Base-by-base conservation (phyloP, 2,113 vertebrate species). In the Nycticryphes semicollaris region DNA sequence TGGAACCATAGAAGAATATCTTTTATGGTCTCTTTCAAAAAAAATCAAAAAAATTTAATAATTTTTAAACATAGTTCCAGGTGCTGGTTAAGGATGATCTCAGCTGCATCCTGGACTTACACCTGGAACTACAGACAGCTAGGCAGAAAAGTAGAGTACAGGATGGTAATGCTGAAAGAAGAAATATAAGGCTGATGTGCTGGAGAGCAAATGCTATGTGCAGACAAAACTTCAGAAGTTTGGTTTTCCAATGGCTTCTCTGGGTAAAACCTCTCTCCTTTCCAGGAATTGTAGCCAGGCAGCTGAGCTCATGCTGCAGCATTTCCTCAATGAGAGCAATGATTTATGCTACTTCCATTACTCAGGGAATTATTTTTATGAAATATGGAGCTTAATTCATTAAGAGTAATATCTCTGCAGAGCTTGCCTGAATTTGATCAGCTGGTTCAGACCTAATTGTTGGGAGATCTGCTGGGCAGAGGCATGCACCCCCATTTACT, bases 51-150 rank as follows among this genome's bases (percentile, higher is more conserved):
- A 43, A 43, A 16, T 22, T 53, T 31, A 35, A 37, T 33, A 0
- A 11, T 47, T 81, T 89, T 24, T 47, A 84, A 35, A 21, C 13
- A 1, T 25, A 43, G 9, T 63, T 87, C 14, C 31, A 14, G 47
- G 33, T 84, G 51, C 23, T 81, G 37, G 54, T 84, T 41, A 16
- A 50, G 51, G 56, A 28, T 86, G 19, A 41, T 66, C 64, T 45
- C n/a, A 39, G 28, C 18, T 0, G 0, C 87, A 31, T 74, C 41
- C 15, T 39, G 15, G 50, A 31, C 41, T 69, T 7, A 2, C 16
- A 47, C 17, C 25, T 75, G 60, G 21, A 77, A n/a, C 27, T 73
- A 17, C 30, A 39, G 72, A 10, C 43, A 86, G 33, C 62, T 51
- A 39, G 69, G 35, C 64, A 53, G 53, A 66, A 67, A 50, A 69